phyloP scores from a whole-genome alignment of 2,888 invertebrate genomes.

The Hirtodrosophila duncani region DNA sequence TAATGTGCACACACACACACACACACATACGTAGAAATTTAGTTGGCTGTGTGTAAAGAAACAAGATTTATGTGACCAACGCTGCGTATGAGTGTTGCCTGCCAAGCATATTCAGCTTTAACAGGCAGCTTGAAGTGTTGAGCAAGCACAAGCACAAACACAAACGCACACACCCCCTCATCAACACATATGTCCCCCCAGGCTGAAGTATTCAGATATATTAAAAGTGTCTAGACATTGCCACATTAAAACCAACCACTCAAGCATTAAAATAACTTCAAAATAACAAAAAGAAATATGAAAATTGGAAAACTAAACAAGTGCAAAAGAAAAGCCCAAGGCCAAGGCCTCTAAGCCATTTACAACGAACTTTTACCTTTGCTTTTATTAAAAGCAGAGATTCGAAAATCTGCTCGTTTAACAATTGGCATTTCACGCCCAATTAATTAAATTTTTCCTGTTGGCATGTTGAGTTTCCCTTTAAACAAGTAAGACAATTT shows the following conservation, averaged over 20 bases:
- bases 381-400: background rate
- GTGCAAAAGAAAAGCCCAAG: too few relatives aligned
- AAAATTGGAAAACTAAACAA: slow-evolving; percentile 4
- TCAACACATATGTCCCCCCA: slow-evolving; percentile 14
- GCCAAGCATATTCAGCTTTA: slow-evolving; percentile 48
- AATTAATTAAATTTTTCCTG: slow-evolving; percentile 35
- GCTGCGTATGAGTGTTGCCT: slow-evolving; percentile 47
- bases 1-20: slow-evolving; percentile 54
- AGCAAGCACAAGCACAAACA: slow-evolving; percentile 8
- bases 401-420: slow-evolving; percentile 1
- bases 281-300: slow-evolving; percentile 21
- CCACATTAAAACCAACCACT: slow-evolving; percentile 38
- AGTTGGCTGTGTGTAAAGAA: slow-evolving; percentile 16
- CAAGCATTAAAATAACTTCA: slow-evolving; percentile 28
- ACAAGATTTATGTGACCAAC: slow-evolving; percentile 60
- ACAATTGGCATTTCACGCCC: slow-evolving; percentile 13
- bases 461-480: slow-evolving; percentile 35
- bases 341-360: too few relatives aligned
- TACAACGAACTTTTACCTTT: too few relatives aligned
- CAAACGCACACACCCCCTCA: slow-evolving; percentile 3
- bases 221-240: slow-evolving; percentile 59
- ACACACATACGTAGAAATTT: slow-evolving; percentile 5
- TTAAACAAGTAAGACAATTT: slow-evolving; percentile 15
- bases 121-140: slow-evolving; percentile 19
- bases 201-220: slow-evolving; percentile 46